Percentiles rank a stretch among this genome's conserved stretches.
Conservation (phyloP, 2,113 vertebrate species). For the Arizona elegans region DNA sequence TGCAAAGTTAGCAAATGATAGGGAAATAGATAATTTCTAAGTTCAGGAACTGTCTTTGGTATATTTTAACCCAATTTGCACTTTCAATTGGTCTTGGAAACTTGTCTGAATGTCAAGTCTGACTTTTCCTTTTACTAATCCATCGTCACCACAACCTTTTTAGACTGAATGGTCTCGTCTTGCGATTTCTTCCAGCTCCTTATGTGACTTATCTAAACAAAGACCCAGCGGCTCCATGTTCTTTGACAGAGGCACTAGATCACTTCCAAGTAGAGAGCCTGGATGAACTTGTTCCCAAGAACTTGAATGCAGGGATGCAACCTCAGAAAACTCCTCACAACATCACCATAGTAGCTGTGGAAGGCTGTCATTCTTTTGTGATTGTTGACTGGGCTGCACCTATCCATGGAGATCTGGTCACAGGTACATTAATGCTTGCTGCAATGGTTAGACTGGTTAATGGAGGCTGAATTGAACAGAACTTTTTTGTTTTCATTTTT, state of each 20-base stretch:
- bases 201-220: constrained; percentile 94
- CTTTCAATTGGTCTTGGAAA: neutral
- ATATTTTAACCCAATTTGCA: neutral
- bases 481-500: neutral
- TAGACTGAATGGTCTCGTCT: neutral
- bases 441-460: neutral
- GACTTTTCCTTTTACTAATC: neutral
- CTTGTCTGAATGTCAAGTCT: neutral
- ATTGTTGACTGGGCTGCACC: constrained; percentile 94
- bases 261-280: constrained; percentile 93
- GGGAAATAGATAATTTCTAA: constrained; percentile 4
- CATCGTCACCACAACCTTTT: neutral
- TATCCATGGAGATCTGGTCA: constrained; percentile 84
- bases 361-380: constrained; percentile 97
- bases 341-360: constrained; percentile 92
- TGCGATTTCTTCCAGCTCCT: constrained; percentile 76
- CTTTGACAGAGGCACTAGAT: constrained; percentile 93
- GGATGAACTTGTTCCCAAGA: constrained; percentile 82
- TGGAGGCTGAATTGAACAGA: neutral
- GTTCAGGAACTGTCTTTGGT: neutral
- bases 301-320: constrained; percentile 63
- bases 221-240: constrained; percentile 88
- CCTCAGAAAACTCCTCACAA: constrained; percentile 86
- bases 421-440: constrained; percentile 72
- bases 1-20: constrained; percentile 7